phyloP scores from a whole-genome alignment of 2,797 vertebrate genomes.

The Phalanger gymnotis region DNA sequence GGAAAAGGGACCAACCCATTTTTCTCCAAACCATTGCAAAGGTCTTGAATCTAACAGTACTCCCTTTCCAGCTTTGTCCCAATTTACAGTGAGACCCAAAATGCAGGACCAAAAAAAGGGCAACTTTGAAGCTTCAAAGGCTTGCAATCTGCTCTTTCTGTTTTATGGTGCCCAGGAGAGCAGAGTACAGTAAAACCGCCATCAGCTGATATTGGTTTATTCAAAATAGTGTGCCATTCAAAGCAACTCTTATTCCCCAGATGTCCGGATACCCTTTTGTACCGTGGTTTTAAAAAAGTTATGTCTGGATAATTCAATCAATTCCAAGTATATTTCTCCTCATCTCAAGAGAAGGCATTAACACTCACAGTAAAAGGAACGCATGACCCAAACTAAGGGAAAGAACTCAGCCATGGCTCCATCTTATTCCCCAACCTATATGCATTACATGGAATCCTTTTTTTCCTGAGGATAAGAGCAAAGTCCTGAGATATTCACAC shows the following conservation, averaged over 20 bases:
- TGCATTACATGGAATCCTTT: not conserved
- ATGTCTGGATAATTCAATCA: not conserved
- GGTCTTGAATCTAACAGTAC: slow-evolving; percentile 1
- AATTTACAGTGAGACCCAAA: slow-evolving; percentile 33
- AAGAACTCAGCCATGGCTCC: slow-evolving; percentile 1
- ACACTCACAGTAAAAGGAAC: slow-evolving; percentile 14
- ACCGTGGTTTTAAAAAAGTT: slow-evolving; percentile 25
- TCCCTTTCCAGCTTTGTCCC: slow-evolving; percentile 28
- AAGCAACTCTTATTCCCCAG: slow-evolving; percentile 9
- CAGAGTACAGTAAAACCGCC: slow-evolving; percentile 40
- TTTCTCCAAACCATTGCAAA: slow-evolving; percentile 18
- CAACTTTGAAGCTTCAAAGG: slow-evolving; percentile 34
- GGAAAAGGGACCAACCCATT: slow-evolving; percentile 5
- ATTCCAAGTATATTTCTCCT: slow-evolving; percentile 7
- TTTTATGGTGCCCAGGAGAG: slow-evolving; percentile 34
- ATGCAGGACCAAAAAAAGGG: not conserved
- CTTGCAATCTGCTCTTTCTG: slow-evolving; percentile 19
- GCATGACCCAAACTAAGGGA: not conserved
- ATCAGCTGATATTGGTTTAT: slow-evolving; percentile 12
- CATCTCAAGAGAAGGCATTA: slow-evolving; percentile 3
- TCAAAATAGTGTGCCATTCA: slow-evolving; percentile 36
- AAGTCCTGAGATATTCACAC: slow-evolving; percentile 5
- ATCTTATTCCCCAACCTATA: not conserved
- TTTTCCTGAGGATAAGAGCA: not conserved
- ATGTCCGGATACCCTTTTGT: not conserved